Percentiles rank a stretch among this genome's conserved stretches.
These are phyloP conservation scores for Mellilla xanthometata DNA, from an alignment of 2,888 invertebrate species.

Conservation along the genomic window DNA sequence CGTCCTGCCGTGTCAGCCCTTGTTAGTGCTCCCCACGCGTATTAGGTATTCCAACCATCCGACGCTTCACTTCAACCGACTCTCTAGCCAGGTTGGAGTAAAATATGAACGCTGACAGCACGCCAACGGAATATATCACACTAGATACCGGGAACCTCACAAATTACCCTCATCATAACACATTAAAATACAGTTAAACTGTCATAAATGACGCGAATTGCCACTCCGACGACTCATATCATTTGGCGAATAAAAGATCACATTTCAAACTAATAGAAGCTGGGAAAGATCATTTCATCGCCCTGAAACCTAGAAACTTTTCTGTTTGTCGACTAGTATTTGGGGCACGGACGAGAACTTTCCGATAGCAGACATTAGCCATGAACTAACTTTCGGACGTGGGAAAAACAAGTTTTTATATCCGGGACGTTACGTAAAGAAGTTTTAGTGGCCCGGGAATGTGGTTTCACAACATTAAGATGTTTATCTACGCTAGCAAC, in stretches of 20 bases:
- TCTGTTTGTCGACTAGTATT: conserved; percentile 36
- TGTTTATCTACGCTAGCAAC: conserved; percentile 16
- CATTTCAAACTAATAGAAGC: conserved; percentile 14
- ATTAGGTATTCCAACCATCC: conserved; percentile 14
- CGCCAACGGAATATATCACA: conserved; percentile 2
- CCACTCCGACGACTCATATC: conserved; percentile 8
- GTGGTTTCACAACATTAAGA: conserved; percentile 15
- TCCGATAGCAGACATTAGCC: conserved; percentile 41
- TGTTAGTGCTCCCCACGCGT: conserved; percentile 10
- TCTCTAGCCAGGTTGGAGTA: conserved; percentile 2
- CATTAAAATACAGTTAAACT: conserved; percentile 16
- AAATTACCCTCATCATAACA: conserved; percentile 10
- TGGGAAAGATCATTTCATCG: conserved; percentile 19
- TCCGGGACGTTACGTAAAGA: conserved; percentile 28
- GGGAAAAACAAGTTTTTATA: conserved; percentile 33
- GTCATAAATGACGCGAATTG: conserved; percentile 13
- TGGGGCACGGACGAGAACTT: conserved; percentile 43
- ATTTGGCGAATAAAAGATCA: conserved; percentile 11
- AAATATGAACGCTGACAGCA: conserved; percentile 4
- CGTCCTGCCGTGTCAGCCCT: conserved; percentile 7
- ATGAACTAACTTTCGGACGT: conserved; percentile 28
- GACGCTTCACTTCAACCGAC: conserved; percentile 3
- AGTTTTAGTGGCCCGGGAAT: conserved; percentile 24
- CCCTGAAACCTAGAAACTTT: conserved; percentile 26
- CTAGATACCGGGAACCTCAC: neutral